Evolutionary conservation across 2,797 vertebrate species (phyloP).

Genomic region (Argyrosomus regius): DNA sequence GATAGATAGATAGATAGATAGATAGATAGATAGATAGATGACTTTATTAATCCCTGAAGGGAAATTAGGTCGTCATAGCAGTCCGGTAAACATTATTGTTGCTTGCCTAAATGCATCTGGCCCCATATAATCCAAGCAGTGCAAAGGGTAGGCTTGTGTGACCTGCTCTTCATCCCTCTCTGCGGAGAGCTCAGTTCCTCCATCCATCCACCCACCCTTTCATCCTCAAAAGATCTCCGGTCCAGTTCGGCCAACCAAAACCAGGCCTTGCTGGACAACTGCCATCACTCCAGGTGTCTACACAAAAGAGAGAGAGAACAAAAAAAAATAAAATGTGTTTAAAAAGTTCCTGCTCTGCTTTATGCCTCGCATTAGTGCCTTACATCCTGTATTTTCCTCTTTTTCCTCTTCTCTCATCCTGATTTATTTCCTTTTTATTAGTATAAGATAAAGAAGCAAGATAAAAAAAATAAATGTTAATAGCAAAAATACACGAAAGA

Average conservation of each 20-base stretch:
- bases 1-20: no score
- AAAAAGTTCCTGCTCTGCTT: neutral
- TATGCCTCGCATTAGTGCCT: neutral
- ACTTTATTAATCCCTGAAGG: no score
- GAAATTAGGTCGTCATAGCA: no score
- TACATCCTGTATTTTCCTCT: neutral
- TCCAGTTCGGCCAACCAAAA: constrained; percentile 23
- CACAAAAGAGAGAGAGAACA: constrained; percentile 18
- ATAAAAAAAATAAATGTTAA: neutral
- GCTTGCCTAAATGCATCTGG: neutral
- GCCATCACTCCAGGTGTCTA: constrained; percentile 28
- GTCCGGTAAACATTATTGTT: neutral
- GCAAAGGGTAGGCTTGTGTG: neutral
- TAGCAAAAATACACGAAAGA: neutral
- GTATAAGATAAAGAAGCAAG: neutral
- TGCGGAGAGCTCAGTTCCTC: constrained; percentile 7
- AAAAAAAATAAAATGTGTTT: neutral
- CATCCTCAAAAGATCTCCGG: constrained; percentile 36
- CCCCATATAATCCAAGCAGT: neutral
- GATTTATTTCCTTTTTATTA: neutral
- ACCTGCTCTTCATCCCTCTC: constrained; percentile 8
- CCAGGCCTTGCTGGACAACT: constrained; percentile 16
- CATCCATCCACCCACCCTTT: constrained; percentile 20
- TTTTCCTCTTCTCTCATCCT: neutral
- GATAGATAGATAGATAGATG: no score